Conservation (phyloP, 2,113 vertebrate species). For the Alces alces region DNA sequence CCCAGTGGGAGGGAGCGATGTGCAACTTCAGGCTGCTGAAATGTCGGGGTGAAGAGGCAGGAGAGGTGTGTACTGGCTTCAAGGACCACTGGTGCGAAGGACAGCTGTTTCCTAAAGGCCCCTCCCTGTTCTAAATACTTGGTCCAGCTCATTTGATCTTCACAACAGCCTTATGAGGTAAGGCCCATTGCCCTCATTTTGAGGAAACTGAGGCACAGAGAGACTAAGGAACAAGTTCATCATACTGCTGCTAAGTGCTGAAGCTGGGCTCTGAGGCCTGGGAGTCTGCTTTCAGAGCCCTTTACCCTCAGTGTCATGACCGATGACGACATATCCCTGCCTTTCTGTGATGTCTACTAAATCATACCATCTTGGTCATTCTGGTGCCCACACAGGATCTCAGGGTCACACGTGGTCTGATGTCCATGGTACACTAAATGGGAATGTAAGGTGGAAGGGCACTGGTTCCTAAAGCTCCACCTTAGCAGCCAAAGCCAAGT, state of each 20-base stretch:
- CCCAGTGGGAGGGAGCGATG: not conserved
- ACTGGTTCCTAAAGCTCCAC: not conserved
- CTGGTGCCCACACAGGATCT: not conserved
- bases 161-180: not conserved
- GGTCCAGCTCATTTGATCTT: not conserved
- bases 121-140: not conserved
- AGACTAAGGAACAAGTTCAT: not conserved
- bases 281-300: not conserved
- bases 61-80: not conserved
- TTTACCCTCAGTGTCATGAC: not conserved
- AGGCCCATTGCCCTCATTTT: not conserved
- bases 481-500: not conserved
- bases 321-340: not conserved
- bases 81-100: not conserved
- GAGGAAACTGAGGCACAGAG: not conserved
- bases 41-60: not conserved
- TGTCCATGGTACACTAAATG: fast-evolving
- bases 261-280: not conserved
- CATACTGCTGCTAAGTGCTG: not conserved
- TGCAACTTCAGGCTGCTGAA: not conserved
- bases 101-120: not conserved
- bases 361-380: not conserved
- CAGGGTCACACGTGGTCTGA: not conserved
- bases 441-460: not conserved
- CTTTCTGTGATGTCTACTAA: not conserved